Evolutionary conservation across 1,140 invertebrate species (phyloP).

Genomic region (Meloidogyne floridensis): DNA sequence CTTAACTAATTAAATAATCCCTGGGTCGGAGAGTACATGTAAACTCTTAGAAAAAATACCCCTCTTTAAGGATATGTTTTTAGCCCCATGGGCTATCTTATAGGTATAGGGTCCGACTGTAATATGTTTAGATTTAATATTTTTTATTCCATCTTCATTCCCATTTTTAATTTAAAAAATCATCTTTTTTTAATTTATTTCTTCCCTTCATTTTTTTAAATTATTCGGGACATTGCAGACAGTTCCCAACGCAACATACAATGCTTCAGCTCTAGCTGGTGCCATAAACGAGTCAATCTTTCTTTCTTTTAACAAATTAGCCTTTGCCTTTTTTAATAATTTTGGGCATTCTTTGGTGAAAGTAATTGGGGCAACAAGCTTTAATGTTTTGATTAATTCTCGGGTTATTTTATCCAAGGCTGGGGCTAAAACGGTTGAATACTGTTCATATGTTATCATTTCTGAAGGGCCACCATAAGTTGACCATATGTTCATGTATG

Average conservation of each 20-base stretch:
- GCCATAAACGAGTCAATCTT: not conserved
- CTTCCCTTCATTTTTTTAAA: not conserved
- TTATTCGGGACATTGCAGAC: not conserved
- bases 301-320: not conserved
- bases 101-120: no score
- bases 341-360: not conserved
- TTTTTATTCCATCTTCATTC: not conserved
- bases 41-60: no score
- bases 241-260: not conserved
- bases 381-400: not conserved
- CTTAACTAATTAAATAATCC: no score
- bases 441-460: not conserved
- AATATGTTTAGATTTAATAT: no score
- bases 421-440: not conserved
- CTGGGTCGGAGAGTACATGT: no score
- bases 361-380: not conserved
- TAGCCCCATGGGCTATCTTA: no score
- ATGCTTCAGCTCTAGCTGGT: not conserved
- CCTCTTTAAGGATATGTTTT: no score
- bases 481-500: not conserved
- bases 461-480: not conserved
- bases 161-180: not conserved
- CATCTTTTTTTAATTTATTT: not conserved
- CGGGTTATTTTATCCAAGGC: not conserved
- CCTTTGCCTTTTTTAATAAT: not conserved